Evolutionary conservation across 2,888 invertebrate species (phyloP).

Genomic region (Alsophila aescularia): DNA sequence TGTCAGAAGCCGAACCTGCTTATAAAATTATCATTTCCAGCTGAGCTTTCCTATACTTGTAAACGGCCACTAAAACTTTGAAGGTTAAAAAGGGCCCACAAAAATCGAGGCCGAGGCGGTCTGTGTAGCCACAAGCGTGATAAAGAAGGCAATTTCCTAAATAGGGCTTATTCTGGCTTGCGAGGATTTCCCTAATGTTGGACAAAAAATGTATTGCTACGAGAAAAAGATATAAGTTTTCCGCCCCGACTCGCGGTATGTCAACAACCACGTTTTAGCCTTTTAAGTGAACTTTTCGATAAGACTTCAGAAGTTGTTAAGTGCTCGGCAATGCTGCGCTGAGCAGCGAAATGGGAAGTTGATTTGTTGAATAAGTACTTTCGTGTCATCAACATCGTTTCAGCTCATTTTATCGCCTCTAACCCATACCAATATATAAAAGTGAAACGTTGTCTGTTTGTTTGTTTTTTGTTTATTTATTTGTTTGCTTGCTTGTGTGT

Average conservation of each 20-base stretch:
- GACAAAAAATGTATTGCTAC: conserved; percentile 74
- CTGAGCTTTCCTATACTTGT: conserved; percentile 32
- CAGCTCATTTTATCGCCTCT: no score
- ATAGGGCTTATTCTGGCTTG: conserved; percentile 61
- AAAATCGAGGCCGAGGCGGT: conserved; percentile 53
- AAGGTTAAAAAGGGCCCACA: conserved; percentile 50
- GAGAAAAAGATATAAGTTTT: conserved; percentile 38
- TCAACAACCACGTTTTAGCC: conserved; percentile 32
- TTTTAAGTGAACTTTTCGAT: conserved; percentile 29
- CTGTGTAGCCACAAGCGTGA: conserved; percentile 68
- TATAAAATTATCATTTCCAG: conserved; percentile 21
- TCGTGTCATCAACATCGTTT: not conserved
- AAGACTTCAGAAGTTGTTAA: conserved; percentile 18
- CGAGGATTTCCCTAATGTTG: conserved; percentile 76
- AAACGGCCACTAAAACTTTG: conserved; percentile 52
- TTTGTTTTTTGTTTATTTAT: no score
- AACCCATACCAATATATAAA: no score
- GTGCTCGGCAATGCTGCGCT: conserved; percentile 4
- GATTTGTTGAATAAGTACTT: not conserved
- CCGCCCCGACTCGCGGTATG: conserved; percentile 23
- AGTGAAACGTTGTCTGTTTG: no score
- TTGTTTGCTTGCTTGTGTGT: no score
- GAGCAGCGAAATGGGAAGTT: not conserved
- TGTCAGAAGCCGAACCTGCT: conserved; percentile 12
- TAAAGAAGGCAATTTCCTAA: conserved; percentile 78